Conservation (phyloP, 2,888 invertebrate species). For the Rotaria macrura region DNA sequence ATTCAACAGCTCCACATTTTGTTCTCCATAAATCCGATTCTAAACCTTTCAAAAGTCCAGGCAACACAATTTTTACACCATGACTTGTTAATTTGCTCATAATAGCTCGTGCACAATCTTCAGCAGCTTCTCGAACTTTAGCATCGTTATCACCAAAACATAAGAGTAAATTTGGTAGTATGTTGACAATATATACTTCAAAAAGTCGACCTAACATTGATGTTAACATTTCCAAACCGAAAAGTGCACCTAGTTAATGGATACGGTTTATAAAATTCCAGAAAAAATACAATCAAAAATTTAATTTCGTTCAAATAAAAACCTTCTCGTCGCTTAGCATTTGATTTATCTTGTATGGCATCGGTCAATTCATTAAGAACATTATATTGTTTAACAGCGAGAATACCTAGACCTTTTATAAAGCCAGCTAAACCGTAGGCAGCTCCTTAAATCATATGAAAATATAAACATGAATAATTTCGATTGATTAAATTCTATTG, state of each 20-base stretch:
- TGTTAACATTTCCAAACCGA: conserved; percentile 30
- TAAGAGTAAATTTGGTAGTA: conserved; percentile 79
- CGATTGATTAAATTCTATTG: not conserved
- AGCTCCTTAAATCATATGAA: conserved; percentile 58
- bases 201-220: conserved; percentile 72
- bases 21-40: conserved; percentile 93
- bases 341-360: conserved; percentile 91
- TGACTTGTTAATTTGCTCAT: conserved; percentile 82
- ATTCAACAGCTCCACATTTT: conserved; percentile 61
- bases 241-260: conserved; percentile 19
- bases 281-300: no score
- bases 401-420: conserved; percentile 89
- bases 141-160: conserved; percentile 91
- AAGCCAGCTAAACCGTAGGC: conserved; percentile 89
- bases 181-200: conserved; percentile 95
- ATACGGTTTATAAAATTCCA: no score
- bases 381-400: conserved; percentile 82
- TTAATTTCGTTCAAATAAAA: conserved; percentile 10
- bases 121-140: conserved; percentile 78
- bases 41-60: conserved; percentile 77
- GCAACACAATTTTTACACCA: conserved; percentile 90
- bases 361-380: conserved; percentile 84
- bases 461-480: not conserved
- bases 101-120: conserved; percentile 87
- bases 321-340: conserved; percentile 82